A percentile compares a stretch with the other conserved stretches of the same genome.
These are phyloP conservation scores for Meganola albula DNA, from an alignment of 2,888 invertebrate species.

Conservation along the genomic window DNA sequence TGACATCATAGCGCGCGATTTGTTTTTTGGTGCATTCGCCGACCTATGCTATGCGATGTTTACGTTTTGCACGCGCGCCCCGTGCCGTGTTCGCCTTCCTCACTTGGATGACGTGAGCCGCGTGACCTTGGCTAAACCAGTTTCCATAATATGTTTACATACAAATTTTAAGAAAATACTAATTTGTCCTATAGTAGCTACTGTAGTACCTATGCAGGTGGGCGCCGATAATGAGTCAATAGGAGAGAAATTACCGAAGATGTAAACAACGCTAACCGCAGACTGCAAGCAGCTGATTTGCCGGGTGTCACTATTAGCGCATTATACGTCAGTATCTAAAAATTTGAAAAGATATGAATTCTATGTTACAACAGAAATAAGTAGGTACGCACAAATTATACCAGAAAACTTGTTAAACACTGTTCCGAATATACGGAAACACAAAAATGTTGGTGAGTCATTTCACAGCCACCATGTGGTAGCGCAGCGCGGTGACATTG, in stretches of 20 bases:
- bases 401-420: constrained; percentile 24
- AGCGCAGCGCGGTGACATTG: constrained; percentile 43
- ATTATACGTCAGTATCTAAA: too few species aligned
- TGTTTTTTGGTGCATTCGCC: constrained; percentile 63
- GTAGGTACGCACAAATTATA: too few species aligned
- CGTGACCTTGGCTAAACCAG: constrained; percentile 40
- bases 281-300: constrained; percentile 22
- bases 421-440: constrained; percentile 37
- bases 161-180: too few species aligned
- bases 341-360: too few species aligned
- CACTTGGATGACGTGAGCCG: constrained; percentile 45
- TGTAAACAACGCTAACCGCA: constrained; percentile 14
- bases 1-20: constrained; percentile 70
- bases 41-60: too few species aligned
- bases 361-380: too few species aligned
- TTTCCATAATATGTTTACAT: too few species aligned
- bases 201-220: too few species aligned
- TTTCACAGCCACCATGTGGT: constrained; percentile 38
- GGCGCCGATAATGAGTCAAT: too few species aligned
- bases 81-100: constrained; percentile 44
- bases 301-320: not conserved
- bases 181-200: too few species aligned
- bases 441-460: constrained; percentile 40
- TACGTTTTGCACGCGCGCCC: constrained; percentile 61
- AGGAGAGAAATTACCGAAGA: too few species aligned